Conservation (phyloP, 2,113 vertebrate species). For the Ascaphus truei region DNA sequence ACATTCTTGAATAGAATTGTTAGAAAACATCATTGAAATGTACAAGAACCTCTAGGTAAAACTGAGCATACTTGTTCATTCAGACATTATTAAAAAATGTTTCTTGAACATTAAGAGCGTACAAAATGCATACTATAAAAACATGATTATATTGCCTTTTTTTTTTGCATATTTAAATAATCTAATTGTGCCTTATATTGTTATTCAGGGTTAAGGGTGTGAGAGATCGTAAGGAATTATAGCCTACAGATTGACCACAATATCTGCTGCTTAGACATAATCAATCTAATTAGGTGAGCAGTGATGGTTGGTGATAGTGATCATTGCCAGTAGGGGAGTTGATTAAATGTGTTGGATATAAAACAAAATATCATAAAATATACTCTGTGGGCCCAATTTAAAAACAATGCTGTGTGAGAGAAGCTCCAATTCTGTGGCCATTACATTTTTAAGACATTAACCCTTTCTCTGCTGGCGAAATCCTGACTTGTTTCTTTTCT, state of each 20-base stretch:
- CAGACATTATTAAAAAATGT: too few species aligned
- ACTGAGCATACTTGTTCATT: too few species aligned
- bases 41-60: too few species aligned
- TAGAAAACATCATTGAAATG: too few species aligned
- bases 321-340: constrained; percentile 29
- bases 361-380: constrained; percentile 29
- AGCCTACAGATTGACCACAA: constrained; percentile 14
- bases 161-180: too few species aligned
- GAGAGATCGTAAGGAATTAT: background rate
- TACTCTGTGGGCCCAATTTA: constrained; percentile 31
- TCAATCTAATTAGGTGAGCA: constrained; percentile 29
- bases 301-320: constrained; percentile 11
- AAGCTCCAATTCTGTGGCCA: background rate
- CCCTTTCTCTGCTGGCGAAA: background rate
- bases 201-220: background rate
- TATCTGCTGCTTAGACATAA: background rate
- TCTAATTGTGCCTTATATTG: background rate
- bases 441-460: background rate
- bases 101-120: too few species aligned
- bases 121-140: background rate
- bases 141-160: too few species aligned
- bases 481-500: too few species aligned
- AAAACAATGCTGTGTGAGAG: background rate
- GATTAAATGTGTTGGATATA: constrained; percentile 18
- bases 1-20: too few species aligned